Base-by-base conservation (phyloP, 2,888 invertebrate genomes). In the Brachyptera putata region DNA sequence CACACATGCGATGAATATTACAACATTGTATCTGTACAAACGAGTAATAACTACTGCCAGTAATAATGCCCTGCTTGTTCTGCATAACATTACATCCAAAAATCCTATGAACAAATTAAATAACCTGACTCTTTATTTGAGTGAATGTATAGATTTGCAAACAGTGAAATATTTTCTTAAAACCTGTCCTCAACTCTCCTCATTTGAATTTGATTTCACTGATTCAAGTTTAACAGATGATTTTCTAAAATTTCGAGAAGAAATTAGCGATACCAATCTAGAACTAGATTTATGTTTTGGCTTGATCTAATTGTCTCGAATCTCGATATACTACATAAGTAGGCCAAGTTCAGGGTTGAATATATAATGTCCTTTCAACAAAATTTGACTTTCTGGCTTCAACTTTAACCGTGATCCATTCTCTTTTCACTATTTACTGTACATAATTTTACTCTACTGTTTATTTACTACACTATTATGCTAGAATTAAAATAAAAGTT, bases 241-340 rank as follows among this genome's bases (percentile, higher is more conserved):
- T 41, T 56, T 63, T n/a, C 46, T 61, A 11, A 22, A 50, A 22
- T 21, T 65, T 3, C 50, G 60, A 14, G 55, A 55, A 26, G 61
- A 65, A 50, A 57, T 63, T n/a, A 24, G 39, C n/a, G 16, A 49
- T 24, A 65, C 58, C 25, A 65, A 65, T 57, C 63, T 61, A 18
- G 63, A 65, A 56, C 39, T 65, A 13, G 58, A 61, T 34, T 36
- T 64, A 5, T 41, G 48, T 43, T 55, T 21, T 41, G n/a, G n/a
- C n/a, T n/a, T n/a, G n/a, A n/a, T n/a, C n/a, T n/a, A n/a, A n/a
- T n/a, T n/a, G n/a, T n/a, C n/a, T n/a, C n/a, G n/a, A n/a, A n/a
- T n/a, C n/a, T n/a, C n/a, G n/a, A n/a, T n/a, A n/a, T n/a, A n/a
- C n/a, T n/a, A n/a, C n/a, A n/a, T n/a, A n/a, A n/a, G n/a, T n/a